Conservation (phyloP, 1,140 invertebrate genomes). For the Conus betulinus region DNA sequence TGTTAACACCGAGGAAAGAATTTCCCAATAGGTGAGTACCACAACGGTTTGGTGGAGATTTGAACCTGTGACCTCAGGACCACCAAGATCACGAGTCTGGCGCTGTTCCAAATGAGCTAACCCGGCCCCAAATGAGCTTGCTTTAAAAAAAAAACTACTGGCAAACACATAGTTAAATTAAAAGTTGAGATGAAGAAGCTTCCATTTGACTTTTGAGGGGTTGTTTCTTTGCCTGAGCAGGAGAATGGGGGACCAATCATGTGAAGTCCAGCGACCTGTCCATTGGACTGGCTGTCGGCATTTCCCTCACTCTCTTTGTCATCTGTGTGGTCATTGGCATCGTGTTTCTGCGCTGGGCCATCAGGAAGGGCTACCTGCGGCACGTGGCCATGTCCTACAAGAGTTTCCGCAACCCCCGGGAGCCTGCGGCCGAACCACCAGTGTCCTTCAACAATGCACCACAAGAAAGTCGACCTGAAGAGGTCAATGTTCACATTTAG, state of each 20-base stretch:
- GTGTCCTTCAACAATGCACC: conserved; percentile 1
- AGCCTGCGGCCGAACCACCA: background rate
- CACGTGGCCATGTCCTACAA: conserved; percentile 32
- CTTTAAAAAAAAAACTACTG: too few relatives aligned
- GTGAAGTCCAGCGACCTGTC: background rate
- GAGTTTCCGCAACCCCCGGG: conserved; percentile 19
- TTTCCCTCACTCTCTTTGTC: conserved; percentile 9
- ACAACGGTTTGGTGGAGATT: too few relatives aligned
- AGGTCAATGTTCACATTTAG: conserved; percentile 25
- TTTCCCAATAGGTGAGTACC: too few relatives aligned
- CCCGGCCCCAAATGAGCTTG: too few relatives aligned
- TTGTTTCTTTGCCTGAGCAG: too few relatives aligned
- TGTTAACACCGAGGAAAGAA: too few relatives aligned
- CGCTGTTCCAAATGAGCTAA: too few relatives aligned
- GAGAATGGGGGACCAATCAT: background rate
- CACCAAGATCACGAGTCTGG: too few relatives aligned
- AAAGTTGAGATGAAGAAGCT: too few relatives aligned
- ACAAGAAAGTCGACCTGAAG: background rate
- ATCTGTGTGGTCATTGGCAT: conserved; percentile 15
- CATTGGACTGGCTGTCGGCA: conserved; percentile 27
- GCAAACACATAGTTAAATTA: too few relatives aligned
- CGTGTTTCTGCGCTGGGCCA: conserved; percentile 27
- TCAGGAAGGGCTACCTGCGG: conserved; percentile 33
- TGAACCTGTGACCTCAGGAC: too few relatives aligned
- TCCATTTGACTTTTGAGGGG: too few relatives aligned